Conservation (phyloP, 2,113 vertebrate genomes). For the Oncorhynchus mykiss region DNA sequence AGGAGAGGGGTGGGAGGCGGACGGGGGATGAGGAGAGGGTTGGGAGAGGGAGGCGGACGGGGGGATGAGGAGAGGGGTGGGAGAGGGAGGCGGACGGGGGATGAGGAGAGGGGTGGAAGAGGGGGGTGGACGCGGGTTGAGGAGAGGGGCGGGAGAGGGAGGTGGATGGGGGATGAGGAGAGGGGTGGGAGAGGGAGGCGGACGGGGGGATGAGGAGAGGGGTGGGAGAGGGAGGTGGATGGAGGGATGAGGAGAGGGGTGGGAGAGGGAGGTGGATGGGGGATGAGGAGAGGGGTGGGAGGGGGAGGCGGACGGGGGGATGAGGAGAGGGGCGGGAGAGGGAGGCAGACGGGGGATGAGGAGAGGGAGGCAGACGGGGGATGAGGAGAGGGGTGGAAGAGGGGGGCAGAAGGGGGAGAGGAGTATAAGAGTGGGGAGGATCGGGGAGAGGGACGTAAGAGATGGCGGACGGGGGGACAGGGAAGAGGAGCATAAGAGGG, state of each 20-base stretch:
- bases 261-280: neutral
- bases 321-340: neutral
- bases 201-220: constrained; percentile 16
- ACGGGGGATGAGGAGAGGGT: neutral
- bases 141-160: constrained; percentile 18
- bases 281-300: constrained; percentile 22
- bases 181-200: constrained; percentile 3
- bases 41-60: no score
- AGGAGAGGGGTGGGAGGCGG: neutral
- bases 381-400: neutral
- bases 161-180: neutral
- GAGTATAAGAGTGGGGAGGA: neutral
- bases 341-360: neutral
- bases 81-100: neutral
- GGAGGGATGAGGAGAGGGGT: constrained; percentile 9
- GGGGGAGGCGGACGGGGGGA: neutral
- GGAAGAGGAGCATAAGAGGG: constrained; percentile 36
- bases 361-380: no score
- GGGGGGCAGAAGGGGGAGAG: neutral
- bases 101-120: constrained; percentile 21
- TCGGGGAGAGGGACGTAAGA: constrained; percentile 30
- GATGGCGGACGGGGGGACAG: neutral
- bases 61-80: constrained; percentile 13
- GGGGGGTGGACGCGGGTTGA: neutral
- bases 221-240: neutral